Conservation (phyloP, 2,113 vertebrate genomes). For the Neogobius melanostomus region DNA sequence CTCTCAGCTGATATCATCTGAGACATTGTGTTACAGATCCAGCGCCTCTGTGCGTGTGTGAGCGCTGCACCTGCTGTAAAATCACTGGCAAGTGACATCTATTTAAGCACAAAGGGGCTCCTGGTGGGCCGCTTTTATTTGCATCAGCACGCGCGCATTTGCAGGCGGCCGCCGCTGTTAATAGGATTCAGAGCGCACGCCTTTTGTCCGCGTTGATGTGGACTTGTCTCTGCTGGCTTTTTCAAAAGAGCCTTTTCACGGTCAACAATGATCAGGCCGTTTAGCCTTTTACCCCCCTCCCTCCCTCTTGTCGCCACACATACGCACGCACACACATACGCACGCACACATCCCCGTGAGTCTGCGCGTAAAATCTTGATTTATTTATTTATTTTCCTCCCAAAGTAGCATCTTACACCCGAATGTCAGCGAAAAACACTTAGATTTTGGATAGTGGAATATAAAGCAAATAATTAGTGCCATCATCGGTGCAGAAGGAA, state of each 20-base stretch:
- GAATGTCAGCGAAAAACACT: background rate
- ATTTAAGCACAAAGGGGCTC: slow-evolving; percentile 55
- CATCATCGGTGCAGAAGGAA: slow-evolving; percentile 6
- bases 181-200: slow-evolving; percentile 61
- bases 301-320: slow-evolving; percentile 8
- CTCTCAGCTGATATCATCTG: slow-evolving; percentile 1
- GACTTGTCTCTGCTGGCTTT: slow-evolving; percentile 67
- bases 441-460: background rate
- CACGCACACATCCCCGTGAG: background rate
- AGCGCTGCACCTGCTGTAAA: slow-evolving; percentile 68
- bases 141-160: slow-evolving; percentile 34
- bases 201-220: slow-evolving; percentile 67
- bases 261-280: slow-evolving; percentile 75
- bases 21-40: slow-evolving; percentile 65
- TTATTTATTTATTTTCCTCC: background rate
- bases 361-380: background rate
- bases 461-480: slow-evolving; percentile 11
- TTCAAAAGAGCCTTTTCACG: slow-evolving; percentile 71
- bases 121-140: slow-evolving; percentile 56
- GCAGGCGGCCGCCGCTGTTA: slow-evolving; percentile 38
- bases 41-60: slow-evolving; percentile 11
- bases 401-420: background rate
- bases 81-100: slow-evolving; percentile 62
- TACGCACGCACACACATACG: slow-evolving; percentile 14
- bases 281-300: slow-evolving; percentile 79